Evolutionary conservation across 2,888 invertebrate genomes (phyloP).

Genomic region (Melinaea menophilus): DNA sequence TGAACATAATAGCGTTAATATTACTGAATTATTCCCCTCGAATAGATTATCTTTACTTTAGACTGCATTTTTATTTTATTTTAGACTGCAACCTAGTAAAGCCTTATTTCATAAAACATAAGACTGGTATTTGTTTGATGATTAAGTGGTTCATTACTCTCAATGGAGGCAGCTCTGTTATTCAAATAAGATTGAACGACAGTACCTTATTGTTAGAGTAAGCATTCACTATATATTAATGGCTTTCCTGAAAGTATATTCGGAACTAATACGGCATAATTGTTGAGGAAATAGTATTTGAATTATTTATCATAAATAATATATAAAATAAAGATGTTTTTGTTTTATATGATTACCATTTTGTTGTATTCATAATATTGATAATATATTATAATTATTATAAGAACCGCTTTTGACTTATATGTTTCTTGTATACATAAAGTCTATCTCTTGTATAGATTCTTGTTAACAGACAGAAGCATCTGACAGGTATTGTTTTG

Average conservation of each 20-base stretch:
- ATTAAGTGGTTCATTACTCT: constrained; percentile 10
- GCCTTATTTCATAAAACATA: constrained; percentile 9
- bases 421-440: too few species aligned
- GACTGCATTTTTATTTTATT: constrained; percentile 12
- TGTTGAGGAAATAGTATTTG: too few species aligned
- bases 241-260: constrained; percentile 28
- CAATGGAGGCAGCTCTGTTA: constrained; percentile 25
- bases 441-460: too few species aligned
- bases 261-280: not conserved
- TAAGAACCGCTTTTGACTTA: too few species aligned
- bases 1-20: constrained; percentile 16
- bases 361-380: too few species aligned
- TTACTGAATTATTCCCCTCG: constrained; percentile 16
- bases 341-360: too few species aligned
- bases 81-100: constrained; percentile 5
- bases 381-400: too few species aligned
- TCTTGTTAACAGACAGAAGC: too few species aligned
- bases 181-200: constrained; percentile 28
- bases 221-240: constrained; percentile 19
- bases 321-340: too few species aligned
- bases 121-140: constrained; percentile 6
- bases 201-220: constrained; percentile 22
- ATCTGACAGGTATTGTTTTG: too few species aligned
- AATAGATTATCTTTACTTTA: constrained; percentile 19
- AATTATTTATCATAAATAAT: too few species aligned